phyloP scores from a whole-genome alignment of 2,113 vertebrate genomes.

The Paramormyrops kingsleyae region DNA sequence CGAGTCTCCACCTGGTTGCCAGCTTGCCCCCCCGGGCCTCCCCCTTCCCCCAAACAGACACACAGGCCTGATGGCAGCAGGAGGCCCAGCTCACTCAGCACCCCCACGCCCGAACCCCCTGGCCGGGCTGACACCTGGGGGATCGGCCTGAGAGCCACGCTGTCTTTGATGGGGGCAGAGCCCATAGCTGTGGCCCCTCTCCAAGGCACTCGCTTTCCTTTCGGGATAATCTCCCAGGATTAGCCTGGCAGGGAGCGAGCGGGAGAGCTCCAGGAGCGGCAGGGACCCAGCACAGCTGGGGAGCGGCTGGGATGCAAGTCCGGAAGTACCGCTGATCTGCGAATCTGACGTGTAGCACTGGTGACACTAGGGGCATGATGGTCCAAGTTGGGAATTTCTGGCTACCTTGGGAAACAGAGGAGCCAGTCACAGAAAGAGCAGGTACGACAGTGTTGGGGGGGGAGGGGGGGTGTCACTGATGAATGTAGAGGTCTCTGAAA shows the following conservation, averaged over 20 bases:
- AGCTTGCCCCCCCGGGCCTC: not conserved
- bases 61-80: not conserved
- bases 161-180: not conserved
- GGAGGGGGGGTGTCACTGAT: not conserved
- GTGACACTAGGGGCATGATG: not conserved
- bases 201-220: not conserved
- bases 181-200: not conserved
- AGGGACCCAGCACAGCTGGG: not conserved
- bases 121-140: not conserved
- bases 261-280: not conserved
- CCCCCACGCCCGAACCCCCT: not conserved
- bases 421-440: not conserved
- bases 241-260: not conserved
- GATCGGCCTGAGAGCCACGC: not conserved
- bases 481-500: not conserved
- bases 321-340: not conserved
- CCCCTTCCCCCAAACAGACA: not conserved
- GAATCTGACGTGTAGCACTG: not conserved
- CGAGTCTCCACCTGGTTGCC: not conserved
- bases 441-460: not conserved
- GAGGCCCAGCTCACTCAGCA: slow-evolving; percentile 17
- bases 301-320: not conserved
- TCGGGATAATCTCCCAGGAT: slow-evolving; percentile 7
- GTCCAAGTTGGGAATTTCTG: not conserved
- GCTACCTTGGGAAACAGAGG: not conserved